Conservation (phyloP, 2,797 vertebrate genomes). For the Sebastes aleutianus region DNA sequence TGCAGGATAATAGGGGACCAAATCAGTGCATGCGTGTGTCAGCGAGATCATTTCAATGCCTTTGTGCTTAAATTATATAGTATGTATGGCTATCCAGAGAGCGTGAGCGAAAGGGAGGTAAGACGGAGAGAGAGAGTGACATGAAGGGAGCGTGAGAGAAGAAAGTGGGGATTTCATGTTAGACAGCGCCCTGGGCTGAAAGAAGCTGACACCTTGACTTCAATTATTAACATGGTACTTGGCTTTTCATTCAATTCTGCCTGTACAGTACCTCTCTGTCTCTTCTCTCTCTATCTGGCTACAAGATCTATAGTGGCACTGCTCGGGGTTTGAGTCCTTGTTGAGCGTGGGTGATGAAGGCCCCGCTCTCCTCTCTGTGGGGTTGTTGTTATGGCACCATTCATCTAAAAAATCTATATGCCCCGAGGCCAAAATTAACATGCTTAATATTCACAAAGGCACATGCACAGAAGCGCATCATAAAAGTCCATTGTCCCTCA, state of each 20-base stretch:
- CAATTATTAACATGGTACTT: slow-evolving; percentile 65
- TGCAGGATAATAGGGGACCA: neutral
- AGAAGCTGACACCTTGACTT: slow-evolving; percentile 60
- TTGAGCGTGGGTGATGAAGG: slow-evolving; percentile 24
- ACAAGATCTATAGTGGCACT: slow-evolving; percentile 5
- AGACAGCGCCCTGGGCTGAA: slow-evolving; percentile 53
- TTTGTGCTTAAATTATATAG: slow-evolving; percentile 32
- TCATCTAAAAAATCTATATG: slow-evolving; percentile 25
- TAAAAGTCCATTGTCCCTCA: slow-evolving; percentile 14
- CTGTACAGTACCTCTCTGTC: neutral
- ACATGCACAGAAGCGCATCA: neutral
- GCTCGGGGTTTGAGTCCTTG: neutral
- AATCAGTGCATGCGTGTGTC: neutral
- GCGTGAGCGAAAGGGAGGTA: neutral
- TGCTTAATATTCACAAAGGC: slow-evolving; percentile 18
- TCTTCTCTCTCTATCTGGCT: neutral
- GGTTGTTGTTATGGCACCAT: slow-evolving; percentile 6
- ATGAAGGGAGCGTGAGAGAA: neutral
- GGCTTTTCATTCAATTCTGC: slow-evolving; percentile 48
- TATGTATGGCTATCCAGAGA: slow-evolving; percentile 1
- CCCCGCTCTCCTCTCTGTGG: neutral
- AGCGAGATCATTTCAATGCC: neutral
- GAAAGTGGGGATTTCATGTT: slow-evolving; percentile 42
- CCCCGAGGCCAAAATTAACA: slow-evolving; percentile 19
- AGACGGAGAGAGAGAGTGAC: slow-evolving; percentile 12